Percentiles rank a stretch among this genome's conserved stretches.
These are phyloP conservation scores for Acipenser ruthenus DNA, from an alignment of 2,797 vertebrate species.

Conservation along the genomic window DNA sequence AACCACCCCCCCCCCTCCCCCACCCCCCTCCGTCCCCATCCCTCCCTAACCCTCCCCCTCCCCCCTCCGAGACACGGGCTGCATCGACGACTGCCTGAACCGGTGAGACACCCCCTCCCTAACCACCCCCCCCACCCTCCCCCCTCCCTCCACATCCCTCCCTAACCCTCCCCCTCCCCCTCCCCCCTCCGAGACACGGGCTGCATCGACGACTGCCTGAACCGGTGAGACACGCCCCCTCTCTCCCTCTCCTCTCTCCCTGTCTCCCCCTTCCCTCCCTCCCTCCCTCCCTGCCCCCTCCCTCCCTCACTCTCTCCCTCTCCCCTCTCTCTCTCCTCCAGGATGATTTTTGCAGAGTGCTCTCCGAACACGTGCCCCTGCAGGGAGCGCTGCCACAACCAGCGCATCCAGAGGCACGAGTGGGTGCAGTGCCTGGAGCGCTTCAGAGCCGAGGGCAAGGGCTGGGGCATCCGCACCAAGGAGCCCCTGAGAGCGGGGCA, in stretches of 20 bases:
- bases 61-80: conserved; percentile 68
- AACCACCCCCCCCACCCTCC: neutral
- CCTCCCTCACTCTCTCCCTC: neutral
- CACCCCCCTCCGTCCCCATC: too few species aligned
- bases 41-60: too few species aligned
- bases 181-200: conserved; percentile 54
- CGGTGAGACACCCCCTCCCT: conserved; percentile 56
- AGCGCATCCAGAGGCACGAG: conserved; percentile 92
- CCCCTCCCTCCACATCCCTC: conserved; percentile 1
- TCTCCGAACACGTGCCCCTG: conserved; percentile 90
- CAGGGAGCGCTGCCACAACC: conserved; percentile 84
- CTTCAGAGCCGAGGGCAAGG: conserved; percentile 92
- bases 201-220: conserved; percentile 91
- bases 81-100: conserved; percentile 91
- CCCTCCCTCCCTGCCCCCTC: neutral
- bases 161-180: neutral
- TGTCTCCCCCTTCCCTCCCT: neutral
- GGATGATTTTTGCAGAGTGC: conserved; percentile 97
- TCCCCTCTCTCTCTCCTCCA: conserved; percentile 25
- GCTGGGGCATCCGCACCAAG: conserved; percentile 97
- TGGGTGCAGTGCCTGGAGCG: conserved; percentile 96
- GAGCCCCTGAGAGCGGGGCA: conserved; percentile 83
- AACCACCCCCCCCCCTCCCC: too few species aligned
- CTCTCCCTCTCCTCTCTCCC: neutral
- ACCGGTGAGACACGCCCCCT: conserved; percentile 62